Evolutionary conservation across 1,140 invertebrate species (phyloP), one percentile per base, ranked within the genome.

Genomic region (Drosophila dunni): DNA sequence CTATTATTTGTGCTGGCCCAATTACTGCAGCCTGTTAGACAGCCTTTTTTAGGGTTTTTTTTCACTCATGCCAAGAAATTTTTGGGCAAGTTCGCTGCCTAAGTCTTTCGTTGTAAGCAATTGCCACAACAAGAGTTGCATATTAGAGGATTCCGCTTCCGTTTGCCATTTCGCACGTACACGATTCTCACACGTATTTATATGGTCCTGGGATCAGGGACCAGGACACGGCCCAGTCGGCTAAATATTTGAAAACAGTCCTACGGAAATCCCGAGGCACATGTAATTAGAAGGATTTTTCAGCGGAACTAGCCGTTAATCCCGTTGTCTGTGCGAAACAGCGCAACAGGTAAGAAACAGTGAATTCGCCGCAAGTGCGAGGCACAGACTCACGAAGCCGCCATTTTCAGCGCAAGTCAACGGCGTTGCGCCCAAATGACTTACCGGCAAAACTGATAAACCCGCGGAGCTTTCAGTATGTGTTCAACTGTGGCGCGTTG

Each of bases 161-260:
- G 79, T 78, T 86, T 79, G 65, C 36, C 76, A 79, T 89, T 86
- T 88, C 79, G 78, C 81, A 83, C 76, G 61, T 86, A 20, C 42
- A 69, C 29, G 36, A 74, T 45, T 61, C 42, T 60, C 45, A 20
- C 56, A 61, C 34, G 24, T 29, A 44, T 11, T 8, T 61, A 74
- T 74, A 78, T 58, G 56, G 24, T 45, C 9, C 13, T 17, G 15
- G 24, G 24, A 29, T 29, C 24, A 29, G 24, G 24, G 42, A 10
- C 11, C 33, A 69, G 33, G 13, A 76, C 78, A 17, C 9, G 40
- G 60, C 54, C 58, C 67, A 50, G 72, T 38, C 44, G 15, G 10
- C 54, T 71, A 66, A 68, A 78, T 70, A 74, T 84, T 80, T 66
- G 69, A 57, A 76, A 69, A 53, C 61, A 83, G 58, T 29, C 15